Base-by-base conservation (phyloP, 2,113 vertebrate genomes). In the Muscicapa adusta region DNA sequence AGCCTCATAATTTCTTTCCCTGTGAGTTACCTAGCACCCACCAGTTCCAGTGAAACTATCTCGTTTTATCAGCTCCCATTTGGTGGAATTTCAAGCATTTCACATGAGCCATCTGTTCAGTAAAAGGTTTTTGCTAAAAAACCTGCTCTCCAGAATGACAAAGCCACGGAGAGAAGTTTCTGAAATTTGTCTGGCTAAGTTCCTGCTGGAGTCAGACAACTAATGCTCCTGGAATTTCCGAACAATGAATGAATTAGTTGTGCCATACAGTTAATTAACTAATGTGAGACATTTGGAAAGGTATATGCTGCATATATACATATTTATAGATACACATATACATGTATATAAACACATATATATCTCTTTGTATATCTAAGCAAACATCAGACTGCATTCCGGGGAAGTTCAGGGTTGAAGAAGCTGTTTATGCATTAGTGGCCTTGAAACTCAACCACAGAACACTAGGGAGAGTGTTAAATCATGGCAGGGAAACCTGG, bases 181-280 rank as follows among this genome's bases (percentile, higher is more conserved):
- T 87, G 77, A 93, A 81, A 78, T 84, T 8, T 71, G 24, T 60
- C 57, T 91, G 84, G 62, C 61, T 81, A 56, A 82, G 45, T 68
- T 93, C 77, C 95, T 96, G 81, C 74, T 76, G 42, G 66, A 88
- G 83, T 85, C 7, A 38, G 61, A 68, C 45, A 57, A 50, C 38
- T 78, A 89, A 75, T 79, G 40, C 40, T 91, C 68, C 73, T 92
- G 92, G 91, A 93, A 93, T 95, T 95, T 88, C 71, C 2, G 12
- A 94, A 90, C 79, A 95, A 90, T 74, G 20, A 90, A 81, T 91
- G 50, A 86, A 89, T 92, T 58, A 87, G 84, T 94, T 89, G 76
- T 96, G 34, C 51, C 1, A 0, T 62, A 17, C 68, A 77, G 12
- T 58, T 88, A 72, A 90, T 73, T 79, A 90, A 91, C 38, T 70